These are phyloP conservation scores for Pterocles burchelli DNA, from an alignment of 2,113 vertebrate species.

Conservation along the genomic window DNA sequence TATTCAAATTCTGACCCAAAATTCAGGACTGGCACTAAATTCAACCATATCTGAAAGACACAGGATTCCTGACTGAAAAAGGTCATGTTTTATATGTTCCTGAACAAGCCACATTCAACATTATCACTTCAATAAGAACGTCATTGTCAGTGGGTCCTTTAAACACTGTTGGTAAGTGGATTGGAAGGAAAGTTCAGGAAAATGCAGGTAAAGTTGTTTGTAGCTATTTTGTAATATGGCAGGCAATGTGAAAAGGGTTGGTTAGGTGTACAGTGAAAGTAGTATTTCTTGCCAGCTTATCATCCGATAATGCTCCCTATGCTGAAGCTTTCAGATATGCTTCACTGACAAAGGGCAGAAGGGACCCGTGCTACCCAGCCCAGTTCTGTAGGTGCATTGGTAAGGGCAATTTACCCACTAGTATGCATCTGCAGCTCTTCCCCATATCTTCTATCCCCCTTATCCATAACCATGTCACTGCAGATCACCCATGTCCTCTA, in stretches of 20 bases:
- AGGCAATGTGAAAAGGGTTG: neutral
- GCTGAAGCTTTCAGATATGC: neutral
- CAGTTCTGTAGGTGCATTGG: neutral
- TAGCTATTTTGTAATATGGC: neutral
- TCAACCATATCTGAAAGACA: neutral
- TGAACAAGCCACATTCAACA: neutral
- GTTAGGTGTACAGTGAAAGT: neutral
- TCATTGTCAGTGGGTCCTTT: neutral
- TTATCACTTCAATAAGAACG: neutral
- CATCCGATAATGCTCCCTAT: accelerated
- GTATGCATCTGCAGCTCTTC: neutral
- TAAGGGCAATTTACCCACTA: neutral
- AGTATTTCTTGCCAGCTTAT: neutral
- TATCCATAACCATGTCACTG: neutral
- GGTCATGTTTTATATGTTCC: neutral
- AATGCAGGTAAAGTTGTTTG: neutral
- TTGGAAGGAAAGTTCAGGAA: neutral
- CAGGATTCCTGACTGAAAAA: neutral
- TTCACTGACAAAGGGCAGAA: neutral
- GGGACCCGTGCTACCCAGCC: neutral
- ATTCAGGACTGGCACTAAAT: neutral
- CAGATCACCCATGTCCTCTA: neutral
- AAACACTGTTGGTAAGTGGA: neutral
- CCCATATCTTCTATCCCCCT: neutral
- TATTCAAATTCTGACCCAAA: neutral